Evolutionary conservation across 1,140 invertebrate species (phyloP), one percentile per base, ranked within the genome.

Genomic region (Formica selysi): DNA sequence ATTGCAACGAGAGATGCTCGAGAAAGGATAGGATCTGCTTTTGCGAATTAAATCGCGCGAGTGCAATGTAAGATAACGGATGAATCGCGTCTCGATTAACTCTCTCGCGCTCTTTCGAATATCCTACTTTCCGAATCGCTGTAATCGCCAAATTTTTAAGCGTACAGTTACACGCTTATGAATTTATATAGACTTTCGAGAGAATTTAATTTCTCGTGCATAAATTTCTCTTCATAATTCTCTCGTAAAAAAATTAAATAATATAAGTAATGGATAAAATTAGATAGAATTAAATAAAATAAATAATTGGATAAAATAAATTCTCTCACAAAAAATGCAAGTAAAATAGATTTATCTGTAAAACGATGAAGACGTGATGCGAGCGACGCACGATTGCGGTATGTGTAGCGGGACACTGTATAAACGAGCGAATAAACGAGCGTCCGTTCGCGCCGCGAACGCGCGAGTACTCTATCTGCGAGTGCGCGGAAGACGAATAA

Each of bases 401-500:
- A 41, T 11, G 67, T 22, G 36, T 59, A 79, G 76, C 67, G 57
- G 65, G 65, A 59, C 78, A 57, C 78, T 80, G 22, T 70, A 32
- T 62, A 54, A 57, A 41, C 78, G 78, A 67, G 44, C n/a, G 65
- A 73, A 51, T 36, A 36, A 54, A 73, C 48, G 48, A 44, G 44
- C 13, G 48, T 51, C 13, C 48, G 48, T 19, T 51, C 54, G 19
- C 79, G 26, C 26, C 19, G 19, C 41, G 41, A 11, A 13, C 48
- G 51, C 73, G 76, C 73, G 76, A 79, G 64, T 38, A 80, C 64
- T 80, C 64, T 44, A 71, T 61, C 59, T 81, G 64, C 57, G 38
- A 71, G 36, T 51, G 51, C 36, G 78, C 78, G 38, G 38, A 73
- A 73, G 67, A 81, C 79, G 79, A 44, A 74, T 83, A 62, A 74